Evolutionary conservation across 2,113 vertebrate genomes (phyloP).

Genomic region (Gambusia holbrooki): DNA sequence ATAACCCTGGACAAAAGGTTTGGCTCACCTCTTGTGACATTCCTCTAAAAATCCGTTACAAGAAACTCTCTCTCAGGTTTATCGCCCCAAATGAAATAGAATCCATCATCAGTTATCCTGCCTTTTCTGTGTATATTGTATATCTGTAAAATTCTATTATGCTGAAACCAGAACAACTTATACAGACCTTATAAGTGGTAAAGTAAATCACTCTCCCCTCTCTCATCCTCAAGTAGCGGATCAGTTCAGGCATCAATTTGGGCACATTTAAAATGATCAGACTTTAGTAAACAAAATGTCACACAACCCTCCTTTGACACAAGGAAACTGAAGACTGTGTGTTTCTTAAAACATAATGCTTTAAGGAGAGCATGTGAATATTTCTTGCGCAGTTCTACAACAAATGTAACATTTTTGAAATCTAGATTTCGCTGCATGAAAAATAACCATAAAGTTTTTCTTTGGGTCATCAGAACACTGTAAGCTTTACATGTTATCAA

Average conservation of each 20-base stretch:
- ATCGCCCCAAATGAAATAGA: too few relatives aligned
- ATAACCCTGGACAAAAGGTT: too few relatives aligned
- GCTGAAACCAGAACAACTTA: conserved; percentile 36
- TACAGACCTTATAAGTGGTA: conserved; percentile 40
- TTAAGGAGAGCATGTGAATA: conserved; percentile 9
- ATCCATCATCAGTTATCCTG: too few relatives aligned
- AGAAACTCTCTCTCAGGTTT: too few relatives aligned
- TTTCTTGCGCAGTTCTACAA: neutral
- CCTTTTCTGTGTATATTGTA: too few relatives aligned
- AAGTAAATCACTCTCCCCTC: conserved; percentile 43
- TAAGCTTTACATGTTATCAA: conserved; percentile 1
- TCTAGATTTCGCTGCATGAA: neutral
- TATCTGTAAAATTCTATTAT: conserved; percentile 19
- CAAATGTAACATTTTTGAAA: neutral
- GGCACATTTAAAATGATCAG: conserved; percentile 60
- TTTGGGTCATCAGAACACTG: neutral
- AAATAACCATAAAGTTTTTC: neutral
- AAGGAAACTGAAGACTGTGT: conserved; percentile 32
- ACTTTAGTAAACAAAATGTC: conserved; percentile 68
- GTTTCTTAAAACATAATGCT: conserved; percentile 36
- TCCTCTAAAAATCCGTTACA: too few relatives aligned
- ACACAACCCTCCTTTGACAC: conserved; percentile 20
- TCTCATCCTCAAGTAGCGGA: conserved; percentile 59
- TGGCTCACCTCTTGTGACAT: too few relatives aligned
- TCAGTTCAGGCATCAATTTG: conserved; percentile 67